These are phyloP conservation scores for Bujurquina vittata DNA, from an alignment of 2,113 vertebrate genomes.

Conservation along the genomic window DNA sequence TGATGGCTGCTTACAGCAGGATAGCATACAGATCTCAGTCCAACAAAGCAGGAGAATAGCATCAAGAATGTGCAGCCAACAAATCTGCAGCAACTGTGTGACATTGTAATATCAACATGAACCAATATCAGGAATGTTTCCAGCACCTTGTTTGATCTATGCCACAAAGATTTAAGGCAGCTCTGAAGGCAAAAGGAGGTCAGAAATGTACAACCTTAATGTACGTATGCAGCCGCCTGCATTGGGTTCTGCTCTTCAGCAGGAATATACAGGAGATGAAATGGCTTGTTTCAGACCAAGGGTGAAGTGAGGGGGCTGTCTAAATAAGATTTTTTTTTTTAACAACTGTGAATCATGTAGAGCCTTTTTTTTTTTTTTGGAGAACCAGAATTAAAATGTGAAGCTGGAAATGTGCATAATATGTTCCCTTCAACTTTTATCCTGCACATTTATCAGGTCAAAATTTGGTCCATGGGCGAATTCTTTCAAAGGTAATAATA, in stretches of 20 bases:
- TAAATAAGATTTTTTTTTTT: neutral
- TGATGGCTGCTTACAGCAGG: neutral
- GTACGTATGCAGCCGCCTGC: neutral
- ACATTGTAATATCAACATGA: neutral
- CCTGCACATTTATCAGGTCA: neutral
- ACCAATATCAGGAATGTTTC: neutral
- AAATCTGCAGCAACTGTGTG: neutral
- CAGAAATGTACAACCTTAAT: neutral
- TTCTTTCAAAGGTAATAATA: neutral
- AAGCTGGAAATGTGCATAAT: neutral
- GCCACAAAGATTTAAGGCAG: neutral
- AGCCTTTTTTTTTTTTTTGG: neutral
- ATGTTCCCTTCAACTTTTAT: neutral
- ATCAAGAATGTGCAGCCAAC: neutral
- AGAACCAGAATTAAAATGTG: neutral
- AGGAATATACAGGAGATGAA: neutral
- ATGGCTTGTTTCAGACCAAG: neutral
- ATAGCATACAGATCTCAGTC: no score
- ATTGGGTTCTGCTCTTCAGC: accelerated
- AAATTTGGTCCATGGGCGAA: neutral
- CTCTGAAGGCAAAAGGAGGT: neutral
- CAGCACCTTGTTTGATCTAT: neutral
- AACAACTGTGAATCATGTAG: neutral
- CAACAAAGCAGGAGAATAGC: neutral
- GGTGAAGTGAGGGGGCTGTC: neutral